A percentile compares a stretch with the other conserved stretches of the same genome.
Evolutionary conservation across 2,888 invertebrate genomes (phyloP).

Genomic region (Mantis religiosa): DNA sequence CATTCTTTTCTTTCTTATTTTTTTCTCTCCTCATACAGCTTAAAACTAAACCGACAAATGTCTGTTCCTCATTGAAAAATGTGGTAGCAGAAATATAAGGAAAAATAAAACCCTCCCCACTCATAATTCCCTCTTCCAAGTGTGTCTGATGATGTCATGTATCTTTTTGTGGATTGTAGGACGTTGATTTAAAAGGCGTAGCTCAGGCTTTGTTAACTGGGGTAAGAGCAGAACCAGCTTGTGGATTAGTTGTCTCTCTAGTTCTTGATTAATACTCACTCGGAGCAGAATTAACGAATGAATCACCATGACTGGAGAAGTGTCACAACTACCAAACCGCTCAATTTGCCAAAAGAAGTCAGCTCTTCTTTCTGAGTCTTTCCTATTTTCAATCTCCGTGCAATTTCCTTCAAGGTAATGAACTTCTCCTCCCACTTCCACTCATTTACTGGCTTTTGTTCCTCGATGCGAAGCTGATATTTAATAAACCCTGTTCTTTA

Average conservation of each 20-base stretch:
- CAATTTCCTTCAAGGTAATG: no score
- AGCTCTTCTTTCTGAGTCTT: no score
- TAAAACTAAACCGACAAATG: neutral
- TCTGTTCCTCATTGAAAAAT: constrained; percentile 1
- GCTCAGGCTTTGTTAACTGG: neutral
- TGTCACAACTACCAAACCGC: no score
- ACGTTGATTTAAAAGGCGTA: neutral
- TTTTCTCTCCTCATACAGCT: neutral
- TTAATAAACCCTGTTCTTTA: no score
- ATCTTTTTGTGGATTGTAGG: neutral
- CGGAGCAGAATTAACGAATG: neutral
- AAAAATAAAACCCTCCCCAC: neutral
- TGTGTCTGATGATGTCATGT: neutral
- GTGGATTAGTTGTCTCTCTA: neutral
- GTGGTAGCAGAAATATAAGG: neutral
- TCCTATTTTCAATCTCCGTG: no score
- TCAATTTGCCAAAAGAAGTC: no score
- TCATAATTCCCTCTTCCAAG: neutral
- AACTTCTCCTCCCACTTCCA: no score
- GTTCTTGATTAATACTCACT: neutral
- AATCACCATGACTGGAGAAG: neutral
- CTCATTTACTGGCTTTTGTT: no score
- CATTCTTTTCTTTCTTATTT: neutral
- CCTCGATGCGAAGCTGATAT: no score
- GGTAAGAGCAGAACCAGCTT: neutral